These are phyloP conservation scores for Perithous albicinctus DNA, from an alignment of 2,888 invertebrate species.

Conservation along the genomic window DNA sequence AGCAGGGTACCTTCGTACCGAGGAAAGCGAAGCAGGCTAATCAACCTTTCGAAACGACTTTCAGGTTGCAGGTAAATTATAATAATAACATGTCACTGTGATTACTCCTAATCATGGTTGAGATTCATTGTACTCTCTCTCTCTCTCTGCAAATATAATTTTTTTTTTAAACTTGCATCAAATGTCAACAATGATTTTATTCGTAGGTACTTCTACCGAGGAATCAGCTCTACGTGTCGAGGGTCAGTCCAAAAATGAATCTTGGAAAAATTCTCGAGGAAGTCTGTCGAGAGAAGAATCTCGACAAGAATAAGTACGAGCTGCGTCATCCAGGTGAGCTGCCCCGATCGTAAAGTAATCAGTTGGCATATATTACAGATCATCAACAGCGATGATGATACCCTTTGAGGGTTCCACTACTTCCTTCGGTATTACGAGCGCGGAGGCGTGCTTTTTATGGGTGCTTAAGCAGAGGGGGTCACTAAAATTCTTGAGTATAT, in stretches of 20 bases:
- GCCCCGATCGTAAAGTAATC: not conserved
- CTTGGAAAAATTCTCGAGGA: conserved; percentile 89
- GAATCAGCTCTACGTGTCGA: conserved; percentile 91
- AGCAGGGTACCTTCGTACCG: conserved; percentile 80
- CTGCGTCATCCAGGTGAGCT: conserved; percentile 90
- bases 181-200: not conserved
- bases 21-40: conserved; percentile 81
- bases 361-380: not conserved
- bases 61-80: conserved; percentile 85
- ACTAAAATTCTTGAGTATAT: too few species aligned
- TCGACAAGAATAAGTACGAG: conserved; percentile 91
- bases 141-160: too few species aligned
- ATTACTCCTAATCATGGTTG: conserved; percentile 6
- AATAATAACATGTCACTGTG: conserved; percentile 39
- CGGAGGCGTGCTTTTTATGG: too few species aligned
- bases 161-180: not conserved
- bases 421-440: too few species aligned
- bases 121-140: conserved; percentile 6
- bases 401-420: too few species aligned
- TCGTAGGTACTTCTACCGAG: conserved; percentile 90
- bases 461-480: too few species aligned
- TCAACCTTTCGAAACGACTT: conserved; percentile 88
- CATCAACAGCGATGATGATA: not conserved
- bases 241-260: conserved; percentile 89
- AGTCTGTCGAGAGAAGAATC: conserved; percentile 91